Evolutionary conservation across 2,888 invertebrate species (phyloP).

Genomic region (Gortyna flavago): DNA sequence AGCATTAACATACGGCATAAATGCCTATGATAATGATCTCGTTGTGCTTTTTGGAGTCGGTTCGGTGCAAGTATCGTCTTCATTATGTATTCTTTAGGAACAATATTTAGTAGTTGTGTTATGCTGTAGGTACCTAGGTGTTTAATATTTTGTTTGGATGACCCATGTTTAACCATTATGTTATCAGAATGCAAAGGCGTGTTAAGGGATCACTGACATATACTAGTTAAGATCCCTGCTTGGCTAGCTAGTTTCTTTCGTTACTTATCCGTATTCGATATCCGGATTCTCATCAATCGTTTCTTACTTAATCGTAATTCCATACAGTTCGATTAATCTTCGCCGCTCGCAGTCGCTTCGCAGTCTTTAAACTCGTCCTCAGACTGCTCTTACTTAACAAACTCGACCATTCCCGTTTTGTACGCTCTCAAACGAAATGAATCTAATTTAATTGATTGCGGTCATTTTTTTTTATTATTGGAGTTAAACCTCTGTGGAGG

Average conservation of each 20-base stretch:
- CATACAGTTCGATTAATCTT: conserved; percentile 10
- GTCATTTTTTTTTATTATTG: conserved; percentile 46
- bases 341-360: background rate
- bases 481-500: conserved; percentile 27
- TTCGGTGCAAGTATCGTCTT: conserved; percentile 37
- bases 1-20: conserved; percentile 64
- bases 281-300: background rate
- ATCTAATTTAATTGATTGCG: conserved; percentile 48
- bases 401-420: conserved; percentile 22
- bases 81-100: conserved; percentile 46
- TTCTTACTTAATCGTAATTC: conserved; percentile 1
- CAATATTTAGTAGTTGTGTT: conserved; percentile 33
- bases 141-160: conserved; percentile 17
- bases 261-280: background rate
- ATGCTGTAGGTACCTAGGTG: conserved; percentile 11
- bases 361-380: conserved; percentile 12
- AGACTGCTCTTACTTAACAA: background rate
- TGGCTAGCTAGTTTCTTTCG: background rate
- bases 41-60: conserved; percentile 41
- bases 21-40: conserved; percentile 61
- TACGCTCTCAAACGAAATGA: conserved; percentile 15
- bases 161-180: conserved; percentile 10
- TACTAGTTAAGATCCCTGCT: background rate
- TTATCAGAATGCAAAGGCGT: background rate
- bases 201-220: background rate